A percentile compares a stretch with the other conserved stretches of the same genome.
Evolutionary conservation across 1,140 invertebrate genomes (phyloP).

Genomic region (Globodera rostochiensis): DNA sequence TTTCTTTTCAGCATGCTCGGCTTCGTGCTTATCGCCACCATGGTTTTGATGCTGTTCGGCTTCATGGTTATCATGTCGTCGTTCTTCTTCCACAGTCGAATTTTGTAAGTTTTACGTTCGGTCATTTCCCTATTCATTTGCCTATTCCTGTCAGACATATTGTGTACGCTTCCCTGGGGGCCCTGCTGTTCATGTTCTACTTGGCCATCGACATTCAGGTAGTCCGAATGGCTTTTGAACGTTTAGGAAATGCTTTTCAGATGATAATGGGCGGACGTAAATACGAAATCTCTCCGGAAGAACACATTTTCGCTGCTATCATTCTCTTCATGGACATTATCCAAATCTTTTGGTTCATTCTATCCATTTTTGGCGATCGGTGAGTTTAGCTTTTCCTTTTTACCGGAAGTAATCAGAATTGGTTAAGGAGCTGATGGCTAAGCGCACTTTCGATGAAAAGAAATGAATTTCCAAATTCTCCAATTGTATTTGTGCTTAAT

Average conservation of each 20-base stretch:
- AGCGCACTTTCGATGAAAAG: not conserved
- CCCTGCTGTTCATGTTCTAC: slow-evolving; percentile 68
- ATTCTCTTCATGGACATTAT: slow-evolving; percentile 56
- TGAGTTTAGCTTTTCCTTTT: slow-evolving; percentile 19
- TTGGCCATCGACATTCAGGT: slow-evolving; percentile 74
- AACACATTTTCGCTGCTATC: slow-evolving; percentile 74
- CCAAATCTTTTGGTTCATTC: slow-evolving; percentile 64
- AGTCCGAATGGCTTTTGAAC: slow-evolving; percentile 17
- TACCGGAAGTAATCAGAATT: not conserved
- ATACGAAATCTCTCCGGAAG: slow-evolving; percentile 72
- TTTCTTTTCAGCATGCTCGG: slow-evolving; percentile 54
- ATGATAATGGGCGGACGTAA: slow-evolving; percentile 74
- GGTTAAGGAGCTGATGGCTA: not conserved
- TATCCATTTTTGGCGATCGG: slow-evolving; percentile 45
- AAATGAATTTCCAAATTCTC: not conserved
- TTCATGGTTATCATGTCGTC: slow-evolving; percentile 52
- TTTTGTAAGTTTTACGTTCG: slow-evolving; percentile 11
- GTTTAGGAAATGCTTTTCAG: not conserved
- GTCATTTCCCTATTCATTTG: slow-evolving; percentile 19
- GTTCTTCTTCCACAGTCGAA: slow-evolving; percentile 17
- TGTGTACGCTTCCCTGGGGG: slow-evolving; percentile 58
- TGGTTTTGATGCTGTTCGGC: slow-evolving; percentile 62
- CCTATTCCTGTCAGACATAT: slow-evolving; percentile 35
- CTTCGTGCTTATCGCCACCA: slow-evolving; percentile 56
- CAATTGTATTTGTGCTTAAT: too few relatives aligned